Percentiles rank a stretch among this genome's conserved stretches.
phyloP scores from a whole-genome alignment of 35 echinoderm and acorn worm species.

The Stichopus chloronotus region DNA sequence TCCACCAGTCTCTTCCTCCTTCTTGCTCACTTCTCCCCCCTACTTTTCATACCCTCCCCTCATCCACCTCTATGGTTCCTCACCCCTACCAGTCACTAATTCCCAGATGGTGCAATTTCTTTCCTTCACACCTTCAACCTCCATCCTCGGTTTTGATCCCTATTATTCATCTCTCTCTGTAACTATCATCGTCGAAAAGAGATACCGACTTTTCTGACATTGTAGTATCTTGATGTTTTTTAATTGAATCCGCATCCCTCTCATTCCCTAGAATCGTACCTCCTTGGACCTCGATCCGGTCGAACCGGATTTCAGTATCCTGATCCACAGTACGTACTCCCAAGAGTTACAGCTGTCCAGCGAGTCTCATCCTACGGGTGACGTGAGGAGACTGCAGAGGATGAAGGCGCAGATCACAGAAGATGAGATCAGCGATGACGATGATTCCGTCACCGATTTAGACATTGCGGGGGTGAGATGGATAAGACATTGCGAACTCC shows the following conservation, averaged over 20 bases:
- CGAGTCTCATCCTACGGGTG: conserved; percentile 11
- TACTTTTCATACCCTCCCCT: neutral
- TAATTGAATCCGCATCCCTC: neutral
- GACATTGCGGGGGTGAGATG: conserved; percentile 23
- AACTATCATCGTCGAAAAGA: no score
- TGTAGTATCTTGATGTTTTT: neutral
- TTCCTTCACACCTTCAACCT: no score
- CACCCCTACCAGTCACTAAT: no score
- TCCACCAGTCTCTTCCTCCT: neutral
- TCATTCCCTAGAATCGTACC: conserved; percentile 13
- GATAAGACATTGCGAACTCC: no score
- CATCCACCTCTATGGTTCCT: no score
- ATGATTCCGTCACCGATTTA: conserved; percentile 63
- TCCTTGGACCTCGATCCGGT: conserved; percentile 2
- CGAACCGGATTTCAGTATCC: conserved; percentile 11
- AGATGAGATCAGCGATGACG: conserved; percentile 58
- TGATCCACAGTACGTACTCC: conserved; percentile 64
- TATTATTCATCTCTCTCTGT: no score
- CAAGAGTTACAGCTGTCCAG: conserved; percentile 82
- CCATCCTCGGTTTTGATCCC: no score
- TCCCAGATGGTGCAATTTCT: no score
- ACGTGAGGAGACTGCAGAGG: conserved; percentile 45
- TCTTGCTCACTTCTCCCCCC: neutral
- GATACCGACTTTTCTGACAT: no score
- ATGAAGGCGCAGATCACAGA: conserved; percentile 67